Evolutionary conservation across 2,113 vertebrate genomes (phyloP), one percentile per base, ranked within the genome.

Genomic region (Dasyprocta punctata): DNA sequence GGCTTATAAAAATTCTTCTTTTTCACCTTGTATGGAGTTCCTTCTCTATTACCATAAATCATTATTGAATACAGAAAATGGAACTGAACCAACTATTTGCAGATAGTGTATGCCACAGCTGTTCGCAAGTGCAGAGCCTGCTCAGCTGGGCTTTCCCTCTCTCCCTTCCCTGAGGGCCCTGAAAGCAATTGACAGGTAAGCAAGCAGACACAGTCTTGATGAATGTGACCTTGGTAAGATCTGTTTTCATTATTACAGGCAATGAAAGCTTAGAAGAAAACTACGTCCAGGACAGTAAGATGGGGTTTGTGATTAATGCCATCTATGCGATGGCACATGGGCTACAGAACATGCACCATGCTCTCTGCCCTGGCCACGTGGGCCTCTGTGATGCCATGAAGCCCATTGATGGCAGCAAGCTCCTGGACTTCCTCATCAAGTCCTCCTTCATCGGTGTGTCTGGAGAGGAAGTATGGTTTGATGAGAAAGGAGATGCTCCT

Each of bases 291-390:
- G 99, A 99, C 98, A 99, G 99, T 97, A 99, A 99, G 98, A 99
- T 99, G 99, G 99, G 99, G 90, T 99, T 99, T 97, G 99, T 99
- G 98, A 99, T 99, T 98, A 99, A 99, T 33, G 99, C 99, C 96
- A 99, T 99, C 98, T 99, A 99, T 0, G 99, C 99, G 73, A 99
- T 99, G 99, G 99, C 99, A 1, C 99, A 99, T 0, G 99, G 99
- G 0, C 99, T 99, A 4, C 99, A 99, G 94, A 99, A 99, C 77
- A 99, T 99, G 99, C 99, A 99, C 97, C 98, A 98, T 3, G 99
- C 99, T 60, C 94, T 99, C 92, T 99, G 99, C 88, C 99, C 99
- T 0, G 98, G 99, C 28, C 98, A 99, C 0, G 96, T 99, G 41
- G 99, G 99, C 26, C 99, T 99, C 38, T 99, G 99, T 24, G 99